These are phyloP conservation scores for Acyrthosiphon pisum DNA, from an alignment of 1,140 invertebrate species.

Conservation along the genomic window DNA sequence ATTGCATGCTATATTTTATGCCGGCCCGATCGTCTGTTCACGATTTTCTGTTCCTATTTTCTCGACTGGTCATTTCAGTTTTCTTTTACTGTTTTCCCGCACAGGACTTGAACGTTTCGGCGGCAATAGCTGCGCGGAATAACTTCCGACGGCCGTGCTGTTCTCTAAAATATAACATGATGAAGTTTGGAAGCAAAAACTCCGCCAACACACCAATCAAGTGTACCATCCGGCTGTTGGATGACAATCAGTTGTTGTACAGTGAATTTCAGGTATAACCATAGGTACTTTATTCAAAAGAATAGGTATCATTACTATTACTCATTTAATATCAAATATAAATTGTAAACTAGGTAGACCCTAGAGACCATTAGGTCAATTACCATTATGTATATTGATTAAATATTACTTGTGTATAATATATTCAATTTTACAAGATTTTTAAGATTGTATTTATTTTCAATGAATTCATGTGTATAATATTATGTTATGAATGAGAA, in stretches of 20 bases:
- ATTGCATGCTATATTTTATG: neutral
- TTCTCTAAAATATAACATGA: slow-evolving; percentile 66
- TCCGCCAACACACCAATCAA: slow-evolving; percentile 88
- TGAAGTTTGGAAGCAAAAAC: slow-evolving; percentile 80
- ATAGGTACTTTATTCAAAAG: neutral
- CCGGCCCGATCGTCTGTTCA: neutral
- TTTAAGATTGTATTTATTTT: neutral
- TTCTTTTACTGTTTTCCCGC: neutral
- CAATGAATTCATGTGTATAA: neutral
- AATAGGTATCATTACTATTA: neutral
- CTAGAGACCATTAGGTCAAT: too few species aligned
- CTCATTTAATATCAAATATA: neutral
- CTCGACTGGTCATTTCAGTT: neutral
- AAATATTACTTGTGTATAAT: neutral
- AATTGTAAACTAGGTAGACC: neutral
- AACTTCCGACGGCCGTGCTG: neutral
- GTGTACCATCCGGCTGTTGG: slow-evolving; percentile 90
- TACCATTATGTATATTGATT: neutral
- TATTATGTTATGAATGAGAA: neutral
- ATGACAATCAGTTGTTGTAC: slow-evolving; percentile 93
- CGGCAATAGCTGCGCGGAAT: neutral
- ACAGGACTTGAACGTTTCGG: neutral
- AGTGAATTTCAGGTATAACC: slow-evolving; percentile 90
- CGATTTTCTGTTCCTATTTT: neutral
- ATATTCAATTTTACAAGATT: too few species aligned